Conservation (phyloP, 2,113 vertebrate species). For the Neofelis nebulosa region DNA sequence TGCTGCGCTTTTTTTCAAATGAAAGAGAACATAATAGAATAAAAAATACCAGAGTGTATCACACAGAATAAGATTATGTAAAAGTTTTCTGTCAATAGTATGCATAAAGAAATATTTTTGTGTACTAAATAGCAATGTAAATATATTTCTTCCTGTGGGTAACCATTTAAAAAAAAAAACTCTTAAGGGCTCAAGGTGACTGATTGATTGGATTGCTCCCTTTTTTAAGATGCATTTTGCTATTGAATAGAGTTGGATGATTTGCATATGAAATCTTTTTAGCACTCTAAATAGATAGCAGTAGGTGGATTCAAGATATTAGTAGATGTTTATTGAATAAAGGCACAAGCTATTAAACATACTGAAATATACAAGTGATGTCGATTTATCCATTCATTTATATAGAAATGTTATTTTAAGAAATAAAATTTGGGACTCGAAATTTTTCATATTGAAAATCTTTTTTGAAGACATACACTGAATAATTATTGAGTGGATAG, state of each 20-base stretch:
- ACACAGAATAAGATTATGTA: not conserved
- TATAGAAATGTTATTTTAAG: not conserved
- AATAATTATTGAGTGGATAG: not conserved
- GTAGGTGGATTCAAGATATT: not conserved
- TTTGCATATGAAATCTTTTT: not conserved
- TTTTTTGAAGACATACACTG: not conserved
- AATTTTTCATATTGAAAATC: not conserved
- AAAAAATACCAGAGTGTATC: not conserved
- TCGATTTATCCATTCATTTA: not conserved
- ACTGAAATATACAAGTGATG: not conserved
- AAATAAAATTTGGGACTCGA: not conserved
- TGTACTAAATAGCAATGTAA: not conserved
- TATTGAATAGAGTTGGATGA: not conserved
- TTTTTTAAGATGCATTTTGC: not conserved
- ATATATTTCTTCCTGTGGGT: not conserved
- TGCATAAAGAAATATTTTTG: not conserved
- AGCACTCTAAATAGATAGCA: not conserved
- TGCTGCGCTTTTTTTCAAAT: not conserved
- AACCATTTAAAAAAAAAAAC: not conserved
- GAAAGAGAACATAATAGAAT: not conserved
- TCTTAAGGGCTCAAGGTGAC: not conserved
- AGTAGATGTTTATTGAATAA: not conserved
- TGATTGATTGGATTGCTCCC: not conserved
- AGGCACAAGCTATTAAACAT: not conserved
- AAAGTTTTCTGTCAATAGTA: not conserved